Percentiles rank a stretch among this genome's conserved stretches.
Conservation (phyloP, 1,140 invertebrate species). For the Laupala kohalensis region DNA sequence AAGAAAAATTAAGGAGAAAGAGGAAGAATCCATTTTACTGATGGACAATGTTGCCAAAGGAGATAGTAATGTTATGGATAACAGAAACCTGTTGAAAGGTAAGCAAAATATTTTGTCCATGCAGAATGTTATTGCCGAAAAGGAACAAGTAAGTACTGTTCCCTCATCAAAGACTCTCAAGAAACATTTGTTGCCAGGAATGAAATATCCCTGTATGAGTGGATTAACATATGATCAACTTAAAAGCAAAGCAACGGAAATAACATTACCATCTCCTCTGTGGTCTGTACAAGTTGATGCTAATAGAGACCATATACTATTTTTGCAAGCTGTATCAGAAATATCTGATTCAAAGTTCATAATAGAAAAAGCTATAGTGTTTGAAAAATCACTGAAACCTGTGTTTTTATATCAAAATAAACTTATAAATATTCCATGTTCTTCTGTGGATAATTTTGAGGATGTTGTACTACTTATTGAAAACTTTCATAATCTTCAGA, state of each 20-base stretch:
- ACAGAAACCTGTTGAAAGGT: no score
- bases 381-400: neutral
- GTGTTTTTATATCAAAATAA: neutral
- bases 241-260: neutral
- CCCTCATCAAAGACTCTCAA: no score
- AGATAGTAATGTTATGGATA: no score
- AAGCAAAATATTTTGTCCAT: no score
- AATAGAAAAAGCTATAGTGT: neutral
- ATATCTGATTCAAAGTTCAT: neutral
- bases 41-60: no score
- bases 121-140: no score
- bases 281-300: neutral
- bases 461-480: neutral
- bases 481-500: neutral
- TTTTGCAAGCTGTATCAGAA: neutral
- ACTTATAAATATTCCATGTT: neutral
- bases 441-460: neutral
- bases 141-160: no score
- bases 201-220: no score
- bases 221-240: neutral
- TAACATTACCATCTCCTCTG: neutral
- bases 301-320: neutral
- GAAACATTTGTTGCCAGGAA: no score
- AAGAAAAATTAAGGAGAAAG: no score
- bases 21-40: no score